phyloP scores from a whole-genome alignment of 2,113 vertebrate species.

The Malurus alboscapulatus region DNA sequence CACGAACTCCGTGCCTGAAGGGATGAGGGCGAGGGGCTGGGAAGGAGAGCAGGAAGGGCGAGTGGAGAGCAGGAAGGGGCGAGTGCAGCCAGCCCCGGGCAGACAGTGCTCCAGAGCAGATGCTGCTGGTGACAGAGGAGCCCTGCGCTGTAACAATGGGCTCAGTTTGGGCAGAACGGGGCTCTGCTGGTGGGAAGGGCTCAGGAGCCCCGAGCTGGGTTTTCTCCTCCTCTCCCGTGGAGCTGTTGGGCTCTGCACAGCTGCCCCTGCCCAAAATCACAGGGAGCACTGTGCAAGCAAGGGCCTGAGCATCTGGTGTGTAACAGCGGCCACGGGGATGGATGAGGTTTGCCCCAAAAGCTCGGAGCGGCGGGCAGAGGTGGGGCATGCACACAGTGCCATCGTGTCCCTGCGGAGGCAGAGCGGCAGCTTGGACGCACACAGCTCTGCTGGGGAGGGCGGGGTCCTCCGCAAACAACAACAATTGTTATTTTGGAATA shows the following conservation, averaged over 20 bases:
- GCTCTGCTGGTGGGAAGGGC: rapidly evolving
- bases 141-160: not conserved
- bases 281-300: not conserved
- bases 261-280: not conserved
- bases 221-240: not conserved
- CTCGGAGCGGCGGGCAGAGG: not conserved
- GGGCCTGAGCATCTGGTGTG: not conserved
- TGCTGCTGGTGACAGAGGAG: not conserved
- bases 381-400: not conserved
- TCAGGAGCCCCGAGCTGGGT: rapidly evolving
- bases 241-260: not conserved
- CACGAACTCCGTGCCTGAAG: rapidly evolving
- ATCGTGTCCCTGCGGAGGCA: not conserved
- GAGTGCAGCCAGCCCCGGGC: rapidly evolving
- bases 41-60: not conserved
- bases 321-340: rapidly evolving
- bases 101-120: rapidly evolving
- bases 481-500: not conserved
- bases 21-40: not conserved
- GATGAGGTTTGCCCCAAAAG: rapidly evolving
- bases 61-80: not conserved
- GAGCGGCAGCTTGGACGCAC: not conserved
- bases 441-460: not conserved
- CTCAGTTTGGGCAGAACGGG: not conserved
- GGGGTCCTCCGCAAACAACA: not conserved